Evolutionary conservation across 2,888 invertebrate species (phyloP), one percentile per base, ranked within the genome.

Genomic region (Ochropacha duplaris): DNA sequence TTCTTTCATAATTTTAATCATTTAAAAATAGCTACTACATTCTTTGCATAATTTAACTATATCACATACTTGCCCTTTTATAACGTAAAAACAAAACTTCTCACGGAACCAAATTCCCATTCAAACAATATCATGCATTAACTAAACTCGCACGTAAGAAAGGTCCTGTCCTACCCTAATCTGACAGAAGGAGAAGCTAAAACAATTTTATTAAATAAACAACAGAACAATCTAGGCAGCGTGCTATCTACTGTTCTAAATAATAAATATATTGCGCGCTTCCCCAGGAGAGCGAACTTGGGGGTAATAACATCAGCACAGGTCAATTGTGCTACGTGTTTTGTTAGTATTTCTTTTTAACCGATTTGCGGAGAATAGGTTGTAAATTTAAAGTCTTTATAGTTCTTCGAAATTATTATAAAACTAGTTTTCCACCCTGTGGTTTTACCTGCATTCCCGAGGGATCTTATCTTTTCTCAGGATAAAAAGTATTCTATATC

Each of bases 131-230:
- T 36, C 39, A 44, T 44, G 19, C 39, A 44, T 44, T 19, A 44
- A 44, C 0, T 14, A 39, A 16, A 39, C 12, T n/a, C n/a, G 6
- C 39, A n/a, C 4, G 39, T 44, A 19, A 44, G 44, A 19, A 16
- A 19, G 44, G 9, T 19, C 16, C 19, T 34, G 34, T 31, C 34
- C 28, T 14, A 4, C 22, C 22, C 22, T 52, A 36, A 55, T 49
- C 50, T 51, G 22, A 12, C 12, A 39, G 50, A 57, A 64, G 61
- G 57, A 57, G 57, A 44, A 58, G 56, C 59, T 62, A 63, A n/a
- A 72, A 73, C 78, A 75, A 76, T 76, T 76, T 44, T 64, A 57
- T 68, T 83, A 78, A 83, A 84, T 84, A 84, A 83, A 78, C 81
- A 83, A 84, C 75, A 74, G 75, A 71, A 80, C 79, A 83, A 84